Evolutionary conservation across 1,140 invertebrate genomes (phyloP), one percentile per base, ranked within the genome.

Genomic region (Oryctes rhinoceros): DNA sequence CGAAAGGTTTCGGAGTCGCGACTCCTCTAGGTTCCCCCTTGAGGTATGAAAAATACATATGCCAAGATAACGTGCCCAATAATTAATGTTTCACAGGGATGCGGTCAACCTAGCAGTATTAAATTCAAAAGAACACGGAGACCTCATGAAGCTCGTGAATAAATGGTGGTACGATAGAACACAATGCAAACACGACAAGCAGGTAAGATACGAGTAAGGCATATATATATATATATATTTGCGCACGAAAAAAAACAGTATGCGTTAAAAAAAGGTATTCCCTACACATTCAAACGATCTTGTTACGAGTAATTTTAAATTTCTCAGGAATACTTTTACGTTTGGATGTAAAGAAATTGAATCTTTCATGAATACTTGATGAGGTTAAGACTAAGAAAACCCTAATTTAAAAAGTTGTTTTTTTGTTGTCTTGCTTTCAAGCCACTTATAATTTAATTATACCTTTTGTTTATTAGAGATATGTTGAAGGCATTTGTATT

Each of bases 1-100:
- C 95, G 11, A 97, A 98, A 88, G 96, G 97, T 80, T 99, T 98
- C 88, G 97, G 96, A 13, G 93, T 99, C 59, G 97, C 96, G 1
- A 98, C 96, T 30, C 94, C 96, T 1, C 91, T 97, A 67, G 95
- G 95, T 80, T 99, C 97, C 2, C 94, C 95, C 10, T 89, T 98
- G 37, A 96, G 93, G 97, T 97, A 82, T 49, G 30, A 77, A 78
- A 78, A 67, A 79, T 67, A 37, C 53, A 48, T 67, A 15, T 20
- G 30, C 48, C 30, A 53, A 48, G 30, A 78, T 37, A 62, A 49
- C 48, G 49, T 82, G 62, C 39, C 39, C 35, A 67, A 78, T 71
- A 78, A 49, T 78, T 39, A 67, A 20, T 78, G 65, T 78, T 87
- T 71, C 87, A 75, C 90, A 98, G 96, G 84, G 95, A 98, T 87